These are phyloP conservation scores for Yasuhikotakia modesta DNA, from an alignment of 2,797 vertebrate genomes.

Conservation along the genomic window DNA sequence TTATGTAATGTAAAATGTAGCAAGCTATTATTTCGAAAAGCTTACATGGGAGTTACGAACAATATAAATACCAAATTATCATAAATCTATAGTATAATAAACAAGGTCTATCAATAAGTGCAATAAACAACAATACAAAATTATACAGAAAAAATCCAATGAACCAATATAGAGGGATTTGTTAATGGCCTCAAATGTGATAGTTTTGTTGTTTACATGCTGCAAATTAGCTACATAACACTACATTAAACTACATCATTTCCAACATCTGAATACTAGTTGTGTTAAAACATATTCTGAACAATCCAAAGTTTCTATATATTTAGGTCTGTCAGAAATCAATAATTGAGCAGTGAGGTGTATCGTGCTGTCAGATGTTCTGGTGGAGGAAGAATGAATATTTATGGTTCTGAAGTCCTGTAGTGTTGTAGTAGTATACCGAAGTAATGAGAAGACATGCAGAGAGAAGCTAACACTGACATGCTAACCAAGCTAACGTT, in stretches of 20 bases:
- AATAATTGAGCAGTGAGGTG: slow-evolving; percentile 55
- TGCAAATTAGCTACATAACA: not conserved
- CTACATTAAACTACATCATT: not conserved
- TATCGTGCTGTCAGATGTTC: slow-evolving; percentile 32
- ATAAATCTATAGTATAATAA: slow-evolving; percentile 11
- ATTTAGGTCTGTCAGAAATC: slow-evolving; percentile 41
- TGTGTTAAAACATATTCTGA: slow-evolving; percentile 29
- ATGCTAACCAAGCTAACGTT: not conserved
- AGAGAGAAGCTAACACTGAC: not conserved
- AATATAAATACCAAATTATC: slow-evolving; percentile 14
- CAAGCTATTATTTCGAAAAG: not conserved
- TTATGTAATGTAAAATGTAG: slow-evolving; percentile 7
- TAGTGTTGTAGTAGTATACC: slow-evolving; percentile 29
- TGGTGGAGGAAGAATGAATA: slow-evolving; percentile 39
- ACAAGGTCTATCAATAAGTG: not conserved
- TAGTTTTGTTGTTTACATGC: not conserved
- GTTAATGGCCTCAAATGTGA: not conserved
- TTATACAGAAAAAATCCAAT: not conserved
- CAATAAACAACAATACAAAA: not conserved
- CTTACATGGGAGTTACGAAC: slow-evolving; percentile 14
- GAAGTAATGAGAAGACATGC: slow-evolving; percentile 45
- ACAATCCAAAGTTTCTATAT: slow-evolving; percentile 37
- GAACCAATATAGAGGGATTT: slow-evolving; percentile 15
- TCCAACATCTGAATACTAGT: not conserved
- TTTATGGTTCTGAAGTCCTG: slow-evolving; percentile 43